A percentile compares a stretch with the other conserved stretches of the same genome.
phyloP scores from a whole-genome alignment of 2,113 vertebrate species.

The Apodemus speciosus region DNA sequence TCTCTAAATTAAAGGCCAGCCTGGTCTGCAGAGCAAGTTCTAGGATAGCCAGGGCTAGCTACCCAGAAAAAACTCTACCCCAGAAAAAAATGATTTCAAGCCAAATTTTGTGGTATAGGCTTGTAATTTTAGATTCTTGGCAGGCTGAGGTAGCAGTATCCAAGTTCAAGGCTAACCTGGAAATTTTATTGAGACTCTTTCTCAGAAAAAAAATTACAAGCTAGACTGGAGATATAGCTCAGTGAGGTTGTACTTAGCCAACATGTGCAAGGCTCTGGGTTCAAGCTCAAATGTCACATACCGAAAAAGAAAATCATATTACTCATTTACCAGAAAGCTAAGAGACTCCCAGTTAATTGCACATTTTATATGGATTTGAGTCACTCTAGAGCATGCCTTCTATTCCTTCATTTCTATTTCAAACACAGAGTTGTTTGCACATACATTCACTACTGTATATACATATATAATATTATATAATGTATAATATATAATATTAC shows the following conservation, averaged over 20 bases:
- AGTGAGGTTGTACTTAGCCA: neutral
- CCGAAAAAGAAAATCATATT: neutral
- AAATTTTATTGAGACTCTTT: neutral
- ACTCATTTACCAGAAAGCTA: neutral
- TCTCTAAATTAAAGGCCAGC: neutral
- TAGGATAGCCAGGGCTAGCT: neutral
- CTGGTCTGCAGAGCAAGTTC: neutral
- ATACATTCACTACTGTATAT: neutral
- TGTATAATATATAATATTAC: too few species aligned
- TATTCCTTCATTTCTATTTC: conserved; percentile 25
- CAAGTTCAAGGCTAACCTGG: neutral
- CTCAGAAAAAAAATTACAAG: too few species aligned
- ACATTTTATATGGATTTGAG: neutral
- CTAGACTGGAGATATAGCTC: neutral
- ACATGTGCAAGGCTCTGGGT: neutral
- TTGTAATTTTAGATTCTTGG: neutral
- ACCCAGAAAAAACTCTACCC: neutral
- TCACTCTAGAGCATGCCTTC: conserved; percentile 3
- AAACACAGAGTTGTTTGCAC: neutral
- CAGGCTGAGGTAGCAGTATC: neutral
- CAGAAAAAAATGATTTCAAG: neutral
- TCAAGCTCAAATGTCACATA: neutral
- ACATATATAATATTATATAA: too few species aligned
- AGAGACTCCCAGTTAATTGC: neutral
- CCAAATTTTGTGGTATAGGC: neutral